phyloP scores from a whole-genome alignment of 2,113 vertebrate species.

The Hepsetus odoe region DNA sequence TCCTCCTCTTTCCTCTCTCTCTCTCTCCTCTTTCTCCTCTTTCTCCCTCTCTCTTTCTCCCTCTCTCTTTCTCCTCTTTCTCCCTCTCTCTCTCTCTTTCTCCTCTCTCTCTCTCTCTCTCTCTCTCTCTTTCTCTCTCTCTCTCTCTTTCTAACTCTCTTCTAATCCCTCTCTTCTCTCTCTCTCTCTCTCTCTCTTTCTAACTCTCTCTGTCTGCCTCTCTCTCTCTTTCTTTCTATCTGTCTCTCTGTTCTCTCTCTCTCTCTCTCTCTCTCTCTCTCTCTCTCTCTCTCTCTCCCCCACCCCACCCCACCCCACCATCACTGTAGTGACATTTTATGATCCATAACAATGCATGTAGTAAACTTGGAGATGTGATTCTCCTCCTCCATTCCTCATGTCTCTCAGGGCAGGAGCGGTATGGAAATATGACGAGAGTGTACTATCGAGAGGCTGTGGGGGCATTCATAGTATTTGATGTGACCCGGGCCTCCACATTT shows the following conservation, averaged over 20 bases:
- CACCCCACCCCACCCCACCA: not conserved
- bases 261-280: slow-evolving; percentile 7
- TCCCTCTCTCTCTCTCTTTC: not conserved
- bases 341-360: not conserved
- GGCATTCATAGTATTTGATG: slow-evolving; percentile 81
- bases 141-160: no score
- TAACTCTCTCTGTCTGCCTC: slow-evolving; percentile 6
- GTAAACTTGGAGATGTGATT: not conserved
- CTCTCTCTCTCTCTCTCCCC: not conserved
- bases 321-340: not conserved
- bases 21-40: no score
- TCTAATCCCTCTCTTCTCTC: no score
- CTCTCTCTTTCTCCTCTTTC: not conserved
- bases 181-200: not conserved
- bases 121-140: slow-evolving; percentile 9
- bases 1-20: slow-evolving; percentile 9
- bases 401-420: slow-evolving; percentile 80
- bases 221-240: slow-evolving; percentile 1
- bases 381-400: not conserved
- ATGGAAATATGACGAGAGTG: slow-evolving; percentile 84
- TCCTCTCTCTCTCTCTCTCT: slow-evolving; percentile 4
- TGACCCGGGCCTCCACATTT: slow-evolving; percentile 79
- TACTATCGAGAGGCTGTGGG: slow-evolving; percentile 84
- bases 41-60: no score
- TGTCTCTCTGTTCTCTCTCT: not conserved